These are phyloP conservation scores for Coranthus polyacanthus DNA, from an alignment of 2,797 vertebrate species.

Conservation along the genomic window DNA sequence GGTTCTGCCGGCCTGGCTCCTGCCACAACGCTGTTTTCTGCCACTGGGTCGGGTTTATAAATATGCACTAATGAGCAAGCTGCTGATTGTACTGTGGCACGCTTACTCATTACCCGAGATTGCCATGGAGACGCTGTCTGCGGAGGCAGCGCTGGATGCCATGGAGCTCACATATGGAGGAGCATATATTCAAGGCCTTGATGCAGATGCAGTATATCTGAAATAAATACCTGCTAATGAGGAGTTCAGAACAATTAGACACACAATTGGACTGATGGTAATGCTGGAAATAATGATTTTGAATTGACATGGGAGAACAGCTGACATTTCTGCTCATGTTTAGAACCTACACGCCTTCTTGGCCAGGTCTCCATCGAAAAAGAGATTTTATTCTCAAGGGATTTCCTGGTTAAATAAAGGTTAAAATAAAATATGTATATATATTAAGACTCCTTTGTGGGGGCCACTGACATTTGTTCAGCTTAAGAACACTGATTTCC, in stretches of 20 bases:
- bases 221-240: constrained; percentile 54
- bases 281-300: constrained; percentile 3
- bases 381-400: no score
- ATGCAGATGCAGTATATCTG: constrained; percentile 15
- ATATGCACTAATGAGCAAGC: constrained; percentile 73
- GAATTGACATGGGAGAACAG: neutral
- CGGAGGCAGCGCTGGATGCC: constrained; percentile 53
- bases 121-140: constrained; percentile 67
- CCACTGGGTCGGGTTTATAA: constrained; percentile 69
- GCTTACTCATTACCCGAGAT: constrained; percentile 65
- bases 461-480: no score
- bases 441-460: no score
- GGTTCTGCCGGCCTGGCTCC: constrained; percentile 55
- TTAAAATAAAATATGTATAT: no score
- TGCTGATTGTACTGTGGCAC: constrained; percentile 68
- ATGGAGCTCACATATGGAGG: constrained; percentile 43
- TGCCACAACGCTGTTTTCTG: constrained; percentile 44
- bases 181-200: constrained; percentile 36
- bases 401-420: no score
- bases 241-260: constrained; percentile 10
- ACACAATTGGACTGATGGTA: neutral
- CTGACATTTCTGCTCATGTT: constrained; percentile 12
- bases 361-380: no score
- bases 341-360: no score
- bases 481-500: no score